Conservation (phyloP, 1,140 invertebrate genomes). For the Brachionus plicatilis region DNA sequence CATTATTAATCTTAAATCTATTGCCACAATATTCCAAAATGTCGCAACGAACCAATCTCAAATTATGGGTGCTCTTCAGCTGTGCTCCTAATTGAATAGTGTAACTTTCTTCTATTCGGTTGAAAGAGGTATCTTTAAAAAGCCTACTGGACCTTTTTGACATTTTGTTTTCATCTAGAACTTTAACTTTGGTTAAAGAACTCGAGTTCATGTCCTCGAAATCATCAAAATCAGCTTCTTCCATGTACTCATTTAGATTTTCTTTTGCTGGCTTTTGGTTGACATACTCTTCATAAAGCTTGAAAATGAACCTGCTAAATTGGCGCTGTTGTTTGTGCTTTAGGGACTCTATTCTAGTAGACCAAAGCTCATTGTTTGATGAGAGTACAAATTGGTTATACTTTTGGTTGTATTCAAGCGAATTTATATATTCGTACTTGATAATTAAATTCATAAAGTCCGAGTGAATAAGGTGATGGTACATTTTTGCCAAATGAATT, state of each 20-base stretch:
- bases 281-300: background rate
- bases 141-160: background rate
- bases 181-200: background rate
- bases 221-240: slow-evolving; percentile 6
- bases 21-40: slow-evolving; percentile 71
- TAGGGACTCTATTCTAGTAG: background rate
- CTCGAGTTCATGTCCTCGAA: background rate
- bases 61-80: slow-evolving; percentile 96
- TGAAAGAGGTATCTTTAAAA: background rate
- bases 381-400: slow-evolving; percentile 9
- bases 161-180: background rate
- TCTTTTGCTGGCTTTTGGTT: background rate
- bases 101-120: slow-evolving; percentile 36
- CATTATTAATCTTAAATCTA: background rate
- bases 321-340: slow-evolving; percentile 26
- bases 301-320: slow-evolving; percentile 12
- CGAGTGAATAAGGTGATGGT: slow-evolving; percentile 16
- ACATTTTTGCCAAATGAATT: slow-evolving; percentile 27
- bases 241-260: background rate
- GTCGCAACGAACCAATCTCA: slow-evolving; percentile 78
- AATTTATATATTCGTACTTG: background rate
- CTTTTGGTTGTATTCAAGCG: slow-evolving; percentile 24
- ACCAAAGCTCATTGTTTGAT: background rate
- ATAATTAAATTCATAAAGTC: slow-evolving; percentile 36
- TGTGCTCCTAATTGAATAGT: slow-evolving; percentile 63